phyloP scores from a whole-genome alignment of 2,113 vertebrate species.

The Anarrhichthys ocellatus region DNA sequence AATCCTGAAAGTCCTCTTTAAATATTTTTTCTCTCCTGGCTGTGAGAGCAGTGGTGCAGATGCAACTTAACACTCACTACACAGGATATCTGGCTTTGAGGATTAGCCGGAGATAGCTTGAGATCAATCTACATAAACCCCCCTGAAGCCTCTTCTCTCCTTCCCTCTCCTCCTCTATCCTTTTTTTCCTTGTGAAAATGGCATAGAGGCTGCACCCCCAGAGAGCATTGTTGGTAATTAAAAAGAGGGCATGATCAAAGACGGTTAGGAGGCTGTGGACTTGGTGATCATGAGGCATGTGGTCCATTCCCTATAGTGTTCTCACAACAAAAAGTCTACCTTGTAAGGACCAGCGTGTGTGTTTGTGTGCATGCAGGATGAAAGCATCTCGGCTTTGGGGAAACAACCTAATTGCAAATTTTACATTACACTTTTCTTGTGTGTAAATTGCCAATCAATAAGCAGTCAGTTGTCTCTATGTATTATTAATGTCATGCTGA shows the following conservation, averaged over 20 bases:
- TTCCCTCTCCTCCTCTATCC: slow-evolving; percentile 43
- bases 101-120: slow-evolving; percentile 75
- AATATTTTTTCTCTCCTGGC: slow-evolving; percentile 28
- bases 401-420: slow-evolving; percentile 49
- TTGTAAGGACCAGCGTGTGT: slow-evolving; percentile 47
- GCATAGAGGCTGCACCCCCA: slow-evolving; percentile 60
- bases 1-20: slow-evolving; percentile 65
- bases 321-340: slow-evolving; percentile 62
- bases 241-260: slow-evolving; percentile 68
- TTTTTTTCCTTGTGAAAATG: slow-evolving; percentile 38
- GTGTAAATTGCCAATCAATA: slow-evolving; percentile 45
- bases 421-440: slow-evolving; percentile 11
- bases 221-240: slow-evolving; percentile 76
- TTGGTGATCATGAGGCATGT: slow-evolving; percentile 61
- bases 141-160: slow-evolving; percentile 57
- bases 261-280: slow-evolving; percentile 64
- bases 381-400: slow-evolving; percentile 44
- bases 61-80: slow-evolving; percentile 63
- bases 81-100: slow-evolving; percentile 66
- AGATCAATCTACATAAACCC: slow-evolving; percentile 80
- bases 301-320: slow-evolving; percentile 58
- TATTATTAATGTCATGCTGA: slow-evolving; percentile 79
- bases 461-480: slow-evolving; percentile 42
- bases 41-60: slow-evolving; percentile 66
- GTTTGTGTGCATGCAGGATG: slow-evolving; percentile 56